These are phyloP conservation scores for Saccostrea cuccullata DNA, from an alignment of 1,140 invertebrate species.

Conservation along the genomic window DNA sequence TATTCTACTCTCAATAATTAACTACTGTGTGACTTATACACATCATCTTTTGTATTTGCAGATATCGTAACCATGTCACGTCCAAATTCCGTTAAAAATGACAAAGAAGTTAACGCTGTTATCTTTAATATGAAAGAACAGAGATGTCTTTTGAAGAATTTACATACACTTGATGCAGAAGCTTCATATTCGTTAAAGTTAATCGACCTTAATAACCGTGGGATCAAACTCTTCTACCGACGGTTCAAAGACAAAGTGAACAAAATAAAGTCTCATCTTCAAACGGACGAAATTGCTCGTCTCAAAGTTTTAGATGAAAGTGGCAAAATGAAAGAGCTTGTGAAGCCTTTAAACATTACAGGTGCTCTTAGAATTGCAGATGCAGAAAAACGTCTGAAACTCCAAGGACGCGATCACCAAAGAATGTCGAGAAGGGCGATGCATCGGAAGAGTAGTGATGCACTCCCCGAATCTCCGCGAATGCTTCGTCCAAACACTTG, in stretches of 20 bases:
- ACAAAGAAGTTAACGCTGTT: slow-evolving; percentile 68
- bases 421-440: neutral
- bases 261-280: slow-evolving; percentile 66
- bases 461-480: neutral
- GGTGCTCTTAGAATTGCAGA: slow-evolving; percentile 68
- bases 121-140: slow-evolving; percentile 71
- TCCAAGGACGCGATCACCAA: slow-evolving; percentile 46
- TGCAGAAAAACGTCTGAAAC: slow-evolving; percentile 62
- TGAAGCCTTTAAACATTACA: slow-evolving; percentile 52
- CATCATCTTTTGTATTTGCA: neutral
- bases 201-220: slow-evolving; percentile 66
- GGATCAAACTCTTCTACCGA: slow-evolving; percentile 67
- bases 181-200: slow-evolving; percentile 67
- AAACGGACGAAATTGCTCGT: slow-evolving; percentile 64
- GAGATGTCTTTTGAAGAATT: slow-evolving; percentile 65
- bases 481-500: slow-evolving; percentile 16
- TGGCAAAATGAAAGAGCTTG: slow-evolving; percentile 57
- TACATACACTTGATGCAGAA: slow-evolving; percentile 65
- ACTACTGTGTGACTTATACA: too few species aligned
- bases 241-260: slow-evolving; percentile 69
- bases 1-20: too few species aligned
- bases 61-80: neutral
- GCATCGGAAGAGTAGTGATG: neutral
- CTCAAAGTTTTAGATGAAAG: slow-evolving; percentile 61
- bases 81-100: slow-evolving; percentile 44